Percentiles rank a stretch among this genome's conserved stretches.
These are phyloP conservation scores for Prionace glauca DNA, from an alignment of 2,797 vertebrate species.

Conservation along the genomic window DNA sequence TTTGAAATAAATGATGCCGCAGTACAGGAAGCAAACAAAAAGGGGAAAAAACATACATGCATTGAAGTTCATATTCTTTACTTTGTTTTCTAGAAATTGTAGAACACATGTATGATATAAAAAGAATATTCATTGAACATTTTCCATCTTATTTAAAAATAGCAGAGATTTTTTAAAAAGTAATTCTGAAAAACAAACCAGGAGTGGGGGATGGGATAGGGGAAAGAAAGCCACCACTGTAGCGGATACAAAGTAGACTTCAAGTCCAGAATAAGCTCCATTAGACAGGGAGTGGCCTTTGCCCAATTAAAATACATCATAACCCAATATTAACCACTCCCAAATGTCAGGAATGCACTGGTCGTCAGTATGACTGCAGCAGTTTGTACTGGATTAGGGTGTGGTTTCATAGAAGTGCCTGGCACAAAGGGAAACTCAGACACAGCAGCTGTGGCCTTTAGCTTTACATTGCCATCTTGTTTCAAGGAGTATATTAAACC, in stretches of 20 bases:
- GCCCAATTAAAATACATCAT: slow-evolving; percentile 32
- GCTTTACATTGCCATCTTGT: slow-evolving; percentile 4
- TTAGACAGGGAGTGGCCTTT: slow-evolving; percentile 33
- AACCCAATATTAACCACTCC: slow-evolving; percentile 35
- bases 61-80: not conserved
- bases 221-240: not conserved
- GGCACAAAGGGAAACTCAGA: not conserved
- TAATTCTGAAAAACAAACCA: not conserved
- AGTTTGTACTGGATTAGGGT: slow-evolving; percentile 27
- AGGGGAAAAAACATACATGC: not conserved
- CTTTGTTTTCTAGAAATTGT: not conserved
- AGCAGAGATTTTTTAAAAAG: not conserved
- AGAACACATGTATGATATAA: not conserved
- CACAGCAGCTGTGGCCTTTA: slow-evolving; percentile 25
- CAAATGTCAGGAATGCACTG: slow-evolving; percentile 24
- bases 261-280: not conserved
- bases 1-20: not conserved
- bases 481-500: not conserved
- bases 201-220: not conserved
- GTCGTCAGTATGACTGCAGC: slow-evolving; percentile 7
- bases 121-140: not conserved
- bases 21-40: not conserved
- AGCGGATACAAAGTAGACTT: slow-evolving; percentile 28
- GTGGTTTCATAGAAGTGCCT: slow-evolving; percentile 29
- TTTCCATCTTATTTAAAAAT: not conserved